Base-by-base conservation (phyloP, 2,113 vertebrate genomes). In the Oreocharis arfaki region DNA sequence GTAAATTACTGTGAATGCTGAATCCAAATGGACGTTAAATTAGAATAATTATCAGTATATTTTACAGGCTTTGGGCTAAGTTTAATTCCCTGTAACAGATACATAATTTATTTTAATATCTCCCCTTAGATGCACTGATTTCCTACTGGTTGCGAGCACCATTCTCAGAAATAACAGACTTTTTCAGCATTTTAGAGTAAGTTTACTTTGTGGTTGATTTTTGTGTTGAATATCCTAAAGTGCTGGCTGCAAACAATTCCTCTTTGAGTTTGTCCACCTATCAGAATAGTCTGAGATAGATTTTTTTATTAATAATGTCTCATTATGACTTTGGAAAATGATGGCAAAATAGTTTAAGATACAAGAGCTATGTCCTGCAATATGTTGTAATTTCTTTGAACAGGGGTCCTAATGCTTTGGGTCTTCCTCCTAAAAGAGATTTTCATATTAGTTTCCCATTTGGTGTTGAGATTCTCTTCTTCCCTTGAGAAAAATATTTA, bases 161-260 rank as follows among this genome's bases (percentile, higher is more conserved):
- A 33, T 98, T 99, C 92, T 98, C 99, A 93, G 99, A 99, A 98
- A 98, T 99, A 88, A 98, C 98, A 1, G 99, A 99, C 97, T 99
- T 99, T 97, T 99, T 99, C 97, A 99, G 98, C 98, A 99, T 99
- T 97, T 97, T 99, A 93, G 99, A 99, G 99, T 99, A 98, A 99
- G 99, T 98, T 94, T 59, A 70, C 35, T 69, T 61, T 71, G 37
- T 87, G 42, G 4, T 56, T 89, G 52, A 22, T 55, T 83, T 60
- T 53, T 23, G 21, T 71, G 46, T 93, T 80, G 47, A 92, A 60
- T 57, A 19, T 53, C 79, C 28, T 74, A 6, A 88, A 70, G 56
- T 76, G 20, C 35, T 52, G 59, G 8, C 50, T 78, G 30, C 30
- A 78, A 81, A 21, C 47, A 61, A 33, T 68, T 74, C 61, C 19